A percentile compares a stretch with the other conserved stretches of the same genome.
Evolutionary conservation across 1,140 invertebrate species (phyloP).

Genomic region (Aphaenogaster floridana): DNA sequence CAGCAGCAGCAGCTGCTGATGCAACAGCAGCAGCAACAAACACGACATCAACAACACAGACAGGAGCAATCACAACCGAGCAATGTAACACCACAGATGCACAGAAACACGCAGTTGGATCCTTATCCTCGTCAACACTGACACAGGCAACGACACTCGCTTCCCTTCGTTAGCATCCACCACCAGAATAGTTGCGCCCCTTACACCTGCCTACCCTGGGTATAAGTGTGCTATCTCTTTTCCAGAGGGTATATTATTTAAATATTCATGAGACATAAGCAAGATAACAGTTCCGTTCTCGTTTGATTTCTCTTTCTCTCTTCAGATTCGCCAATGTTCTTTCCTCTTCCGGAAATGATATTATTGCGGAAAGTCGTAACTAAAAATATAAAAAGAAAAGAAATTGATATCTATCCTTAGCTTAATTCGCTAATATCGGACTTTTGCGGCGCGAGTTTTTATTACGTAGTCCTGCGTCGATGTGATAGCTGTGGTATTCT

Average conservation of each 20-base stretch:
- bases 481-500: constrained; percentile 53
- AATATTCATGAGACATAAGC: neutral
- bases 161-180: constrained; percentile 82
- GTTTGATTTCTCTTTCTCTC: neutral
- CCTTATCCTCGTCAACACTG: constrained; percentile 80
- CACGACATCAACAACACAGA: constrained; percentile 80
- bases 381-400: neutral
- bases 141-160: constrained; percentile 85
- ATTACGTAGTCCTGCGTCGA: constrained; percentile 31
- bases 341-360: neutral
- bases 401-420: neutral
- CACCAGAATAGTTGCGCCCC: constrained; percentile 81
- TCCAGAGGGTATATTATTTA: constrained; percentile 4
- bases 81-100: constrained; percentile 67
- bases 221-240: constrained; percentile 73
- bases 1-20: constrained; percentile 77
- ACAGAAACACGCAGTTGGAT: constrained; percentile 80
- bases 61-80: constrained; percentile 57
- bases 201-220: constrained; percentile 84
- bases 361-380: neutral
- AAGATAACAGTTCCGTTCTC: neutral
- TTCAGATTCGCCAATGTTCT: neutral
- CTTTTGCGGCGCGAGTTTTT: neutral
- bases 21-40: constrained; percentile 75
- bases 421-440: constrained; percentile 12